Evolutionary conservation across 2,113 vertebrate genomes (phyloP).

Genomic region (Columbina picui): DNA sequence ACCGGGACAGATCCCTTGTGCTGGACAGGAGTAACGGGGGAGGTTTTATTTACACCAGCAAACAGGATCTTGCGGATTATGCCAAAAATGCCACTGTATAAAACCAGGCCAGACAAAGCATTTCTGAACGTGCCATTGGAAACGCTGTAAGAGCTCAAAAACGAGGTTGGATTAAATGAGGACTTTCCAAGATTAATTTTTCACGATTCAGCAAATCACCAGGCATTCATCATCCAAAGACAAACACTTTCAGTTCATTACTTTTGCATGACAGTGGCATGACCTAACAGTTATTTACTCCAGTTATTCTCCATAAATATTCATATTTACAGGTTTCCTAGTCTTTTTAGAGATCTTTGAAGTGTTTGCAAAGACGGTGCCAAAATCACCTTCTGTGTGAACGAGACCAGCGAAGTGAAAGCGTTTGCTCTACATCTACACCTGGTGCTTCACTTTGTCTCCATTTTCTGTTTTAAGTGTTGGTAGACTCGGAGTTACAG

Average conservation of each 20-base stretch:
- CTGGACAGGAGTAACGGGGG: background rate
- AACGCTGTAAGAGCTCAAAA: background rate
- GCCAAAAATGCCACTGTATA: background rate
- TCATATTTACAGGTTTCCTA: conserved; percentile 19
- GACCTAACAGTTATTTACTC: conserved; percentile 1
- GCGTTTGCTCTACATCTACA: background rate
- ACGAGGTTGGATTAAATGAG: background rate
- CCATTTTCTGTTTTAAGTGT: background rate
- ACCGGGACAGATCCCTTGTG: background rate
- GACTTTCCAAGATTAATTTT: background rate
- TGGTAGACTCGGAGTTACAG: background rate
- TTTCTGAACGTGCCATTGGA: background rate
- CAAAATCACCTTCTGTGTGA: background rate
- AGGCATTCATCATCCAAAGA: background rate
- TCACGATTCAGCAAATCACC: background rate
- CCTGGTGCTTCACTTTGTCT: background rate
- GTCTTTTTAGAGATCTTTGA: background rate
- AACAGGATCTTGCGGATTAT: background rate
- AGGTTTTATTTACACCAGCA: background rate
- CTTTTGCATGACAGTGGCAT: background rate
- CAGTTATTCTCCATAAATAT: conserved; percentile 51
- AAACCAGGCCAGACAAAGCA: background rate
- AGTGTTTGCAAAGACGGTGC: background rate
- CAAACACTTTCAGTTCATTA: background rate
- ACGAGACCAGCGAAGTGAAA: background rate